Evolutionary conservation across 2,888 invertebrate genomes (phyloP), one percentile per base, ranked within the genome.

Genomic region (Ophion costatus): DNA sequence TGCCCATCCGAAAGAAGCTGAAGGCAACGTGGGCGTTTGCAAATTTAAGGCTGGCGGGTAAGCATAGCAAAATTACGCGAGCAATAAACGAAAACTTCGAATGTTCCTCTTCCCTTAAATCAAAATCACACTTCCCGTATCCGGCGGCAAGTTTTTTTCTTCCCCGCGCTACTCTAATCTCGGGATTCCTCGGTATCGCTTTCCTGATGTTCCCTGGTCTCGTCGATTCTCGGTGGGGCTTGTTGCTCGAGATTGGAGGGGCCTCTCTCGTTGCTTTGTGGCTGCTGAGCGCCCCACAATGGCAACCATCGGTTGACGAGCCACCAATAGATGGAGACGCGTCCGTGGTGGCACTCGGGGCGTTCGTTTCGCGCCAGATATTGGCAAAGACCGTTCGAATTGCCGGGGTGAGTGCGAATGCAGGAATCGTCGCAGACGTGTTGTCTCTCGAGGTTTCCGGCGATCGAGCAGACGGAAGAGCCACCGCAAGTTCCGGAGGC

Each of bases 281-380:
- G 87, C 51, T 51, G 51, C 79, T 90, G 90, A 4, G 94, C 94
- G 82, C 95, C 95, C 96, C 96, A 96, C 0, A 96, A 95, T 0
- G 96, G 96, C 29, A 96, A 90, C 96, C 96, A 96, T 88, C 96
- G 95, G 90, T 96, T 96, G 0, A 96, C 95, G 83, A 96, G 93
- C 88, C 96, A 94, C 96, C 96, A 96, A 89, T 96, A 96, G 57
- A 96, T 94, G 0, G 96, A 96, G 71, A 96, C 95, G 76, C 96
- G 92, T 10, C 95, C 91, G 17, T 91, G 91, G 71, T 92, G 90
- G 63, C 92, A 93, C 51, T 93, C 92, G 6, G 91, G 87, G 64
- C 91, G 89, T 29, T 93, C 93, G 66, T 90, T 91, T 22, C 91
- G 89, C 20, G 91, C 90, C 66, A 91, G 82, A 78, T 92, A 89